Percentiles rank a stretch among this genome's conserved stretches.
Evolutionary conservation across 2,797 vertebrate genomes (phyloP).

Genomic region (Cryptoblepharus egeriae): DNA sequence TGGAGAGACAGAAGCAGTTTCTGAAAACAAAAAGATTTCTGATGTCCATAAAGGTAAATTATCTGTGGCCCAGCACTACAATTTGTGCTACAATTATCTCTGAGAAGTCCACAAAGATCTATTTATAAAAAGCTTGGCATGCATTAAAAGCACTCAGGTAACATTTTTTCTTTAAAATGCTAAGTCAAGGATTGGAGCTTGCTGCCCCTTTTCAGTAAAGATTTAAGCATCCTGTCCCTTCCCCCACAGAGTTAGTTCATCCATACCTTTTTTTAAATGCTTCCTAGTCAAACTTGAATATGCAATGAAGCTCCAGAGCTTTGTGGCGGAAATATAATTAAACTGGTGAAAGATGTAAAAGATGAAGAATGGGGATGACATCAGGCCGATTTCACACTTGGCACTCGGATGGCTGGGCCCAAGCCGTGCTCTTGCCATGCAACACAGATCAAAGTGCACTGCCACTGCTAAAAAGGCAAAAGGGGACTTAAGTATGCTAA

Average conservation of each 20-base stretch:
- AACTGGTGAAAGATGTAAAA: conserved; percentile 90
- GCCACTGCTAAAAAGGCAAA: conserved; percentile 87
- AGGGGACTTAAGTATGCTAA: conserved; percentile 97
- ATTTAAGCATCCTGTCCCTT: conserved; percentile 77
- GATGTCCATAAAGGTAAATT: rapidly evolving
- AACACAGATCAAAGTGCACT: conserved; percentile 97
- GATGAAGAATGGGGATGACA: conserved; percentile 96
- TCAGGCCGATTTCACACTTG: conserved; percentile 99
- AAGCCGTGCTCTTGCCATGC: conserved; percentile 88
- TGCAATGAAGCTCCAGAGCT: conserved; percentile 90
- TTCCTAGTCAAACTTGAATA: conserved; percentile 97
- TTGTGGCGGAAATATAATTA: conserved; percentile 99
- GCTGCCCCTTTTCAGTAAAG: conserved; percentile 54
- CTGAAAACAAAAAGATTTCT: conserved; percentile 23
- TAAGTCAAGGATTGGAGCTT: background rate
- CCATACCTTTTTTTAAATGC: conserved; percentile 85
- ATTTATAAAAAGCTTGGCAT: background rate
- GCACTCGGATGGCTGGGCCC: conserved; percentile 90
- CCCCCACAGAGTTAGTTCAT: conserved; percentile 87
- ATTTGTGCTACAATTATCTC: rapidly evolving
- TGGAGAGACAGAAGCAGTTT: background rate
- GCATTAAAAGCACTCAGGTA: conserved; percentile 35
- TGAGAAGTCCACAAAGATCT: background rate
- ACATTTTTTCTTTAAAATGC: background rate
- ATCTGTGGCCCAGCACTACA: rapidly evolving